A percentile compares a stretch with the other conserved stretches of the same genome.
These are phyloP conservation scores for Chiloscyllium plagiosum DNA, from an alignment of 2,113 vertebrate genomes.

Conservation along the genomic window DNA sequence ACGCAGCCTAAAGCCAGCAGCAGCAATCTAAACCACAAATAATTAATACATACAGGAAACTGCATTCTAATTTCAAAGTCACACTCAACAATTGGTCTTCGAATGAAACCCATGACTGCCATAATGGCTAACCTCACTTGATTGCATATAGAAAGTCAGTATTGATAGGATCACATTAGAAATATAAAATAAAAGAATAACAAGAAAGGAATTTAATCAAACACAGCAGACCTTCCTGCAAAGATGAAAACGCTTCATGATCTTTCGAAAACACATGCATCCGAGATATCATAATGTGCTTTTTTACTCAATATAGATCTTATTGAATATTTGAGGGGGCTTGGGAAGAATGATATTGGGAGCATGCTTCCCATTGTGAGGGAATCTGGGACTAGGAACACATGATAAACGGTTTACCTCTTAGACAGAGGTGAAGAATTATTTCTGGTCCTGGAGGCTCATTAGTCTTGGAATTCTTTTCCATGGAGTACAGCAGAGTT, in stretches of 20 bases:
- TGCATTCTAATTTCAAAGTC: not conserved
- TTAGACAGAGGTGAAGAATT: too few relatives aligned
- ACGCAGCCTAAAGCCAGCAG: not conserved
- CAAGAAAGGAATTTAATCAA: not conserved
- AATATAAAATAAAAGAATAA: not conserved
- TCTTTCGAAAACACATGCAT: not conserved
- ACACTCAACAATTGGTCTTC: not conserved
- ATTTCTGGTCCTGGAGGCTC: too few relatives aligned
- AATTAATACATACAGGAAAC: slow-evolving; percentile 10
- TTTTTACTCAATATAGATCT: not conserved
- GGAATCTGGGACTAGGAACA: not conserved
- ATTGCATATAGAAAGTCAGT: not conserved
- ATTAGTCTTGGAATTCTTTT: too few relatives aligned
- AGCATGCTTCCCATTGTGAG: not conserved
- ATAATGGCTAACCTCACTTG: not conserved
- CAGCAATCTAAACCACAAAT: not conserved
- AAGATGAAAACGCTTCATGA: not conserved
- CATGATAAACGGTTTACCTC: too few relatives aligned
- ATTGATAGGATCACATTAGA: not conserved
- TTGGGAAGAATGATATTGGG: too few relatives aligned
- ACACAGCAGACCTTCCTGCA: not conserved
- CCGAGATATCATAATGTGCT: not conserved
- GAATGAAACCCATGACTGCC: not conserved
- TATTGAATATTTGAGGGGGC: not conserved
- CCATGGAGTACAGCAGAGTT: too few relatives aligned